Percentiles rank a stretch among this genome's conserved stretches.
phyloP scores from a whole-genome alignment of 2,888 invertebrate genomes.

The Thera britannica region DNA sequence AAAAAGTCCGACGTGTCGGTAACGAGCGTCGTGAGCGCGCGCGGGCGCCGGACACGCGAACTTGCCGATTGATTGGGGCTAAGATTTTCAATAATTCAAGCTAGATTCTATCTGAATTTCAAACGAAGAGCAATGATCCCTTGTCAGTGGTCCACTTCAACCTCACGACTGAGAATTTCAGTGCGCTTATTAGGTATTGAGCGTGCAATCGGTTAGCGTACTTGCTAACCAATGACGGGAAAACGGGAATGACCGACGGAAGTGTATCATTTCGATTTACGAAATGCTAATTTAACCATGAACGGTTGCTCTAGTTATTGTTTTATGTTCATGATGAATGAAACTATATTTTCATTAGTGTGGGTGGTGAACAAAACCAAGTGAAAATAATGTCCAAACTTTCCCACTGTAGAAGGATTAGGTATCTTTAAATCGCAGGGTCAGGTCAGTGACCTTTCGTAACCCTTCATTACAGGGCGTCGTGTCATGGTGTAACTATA shows the following conservation, averaged over 20 bases:
- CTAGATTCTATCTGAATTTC: slow-evolving; percentile 27
- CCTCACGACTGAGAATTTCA: slow-evolving; percentile 9
- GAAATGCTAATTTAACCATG: not conserved
- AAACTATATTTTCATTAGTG: no score
- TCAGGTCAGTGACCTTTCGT: slow-evolving; percentile 4
- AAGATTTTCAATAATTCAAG: slow-evolving; percentile 24
- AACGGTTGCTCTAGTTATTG: not conserved
- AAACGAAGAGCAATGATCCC: slow-evolving; percentile 22
- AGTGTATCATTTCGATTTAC: not conserved
- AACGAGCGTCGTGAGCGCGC: slow-evolving; percentile 50
- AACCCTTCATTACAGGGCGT: slow-evolving; percentile 13
- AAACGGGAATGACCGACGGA: not conserved
- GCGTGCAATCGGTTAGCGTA: slow-evolving; percentile 6
- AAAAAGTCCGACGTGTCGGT: slow-evolving; percentile 47
- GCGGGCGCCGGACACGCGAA: slow-evolving; percentile 32
- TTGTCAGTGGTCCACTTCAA: slow-evolving; percentile 31
- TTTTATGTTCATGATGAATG: no score
- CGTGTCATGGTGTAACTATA: slow-evolving; percentile 13
- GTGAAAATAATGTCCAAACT: not conserved
- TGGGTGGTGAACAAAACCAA: no score
- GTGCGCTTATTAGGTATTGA: slow-evolving; percentile 3
- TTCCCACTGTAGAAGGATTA: slow-evolving; percentile 4
- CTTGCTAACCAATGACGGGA: not conserved
- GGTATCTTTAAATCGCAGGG: slow-evolving; percentile 16
- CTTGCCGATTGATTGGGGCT: slow-evolving; percentile 19